Conservation (phyloP, 1,140 invertebrate species). For the Lepidostoma basale region DNA sequence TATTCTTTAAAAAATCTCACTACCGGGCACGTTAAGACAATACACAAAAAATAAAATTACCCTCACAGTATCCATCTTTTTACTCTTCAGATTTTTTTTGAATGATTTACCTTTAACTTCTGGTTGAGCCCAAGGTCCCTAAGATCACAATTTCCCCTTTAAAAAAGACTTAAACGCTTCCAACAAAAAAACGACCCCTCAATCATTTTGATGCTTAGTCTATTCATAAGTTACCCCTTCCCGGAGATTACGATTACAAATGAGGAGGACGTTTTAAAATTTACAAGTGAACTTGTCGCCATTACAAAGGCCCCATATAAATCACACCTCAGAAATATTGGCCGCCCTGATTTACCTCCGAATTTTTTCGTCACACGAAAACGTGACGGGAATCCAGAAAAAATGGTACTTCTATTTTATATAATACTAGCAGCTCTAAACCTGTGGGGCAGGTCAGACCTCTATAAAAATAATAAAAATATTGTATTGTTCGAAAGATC, state of each 20-base stretch:
- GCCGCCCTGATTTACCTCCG: constrained; percentile 5
- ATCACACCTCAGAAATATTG: not conserved
- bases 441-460: not conserved
- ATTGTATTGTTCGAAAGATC: too few relatives aligned
- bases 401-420: not conserved
- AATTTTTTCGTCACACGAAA: constrained; percentile 14
- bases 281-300: constrained; percentile 4
- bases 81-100: too few relatives aligned
- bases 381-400: not conserved
- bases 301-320: not conserved
- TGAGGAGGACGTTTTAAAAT: constrained; percentile 2
- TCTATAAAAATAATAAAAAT: too few relatives aligned
- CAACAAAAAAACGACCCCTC: not conserved
- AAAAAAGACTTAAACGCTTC: too few relatives aligned
- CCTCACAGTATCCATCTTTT: too few relatives aligned
- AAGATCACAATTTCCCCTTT: too few relatives aligned
- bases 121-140: too few relatives aligned
- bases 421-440: not conserved
- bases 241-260: not conserved
- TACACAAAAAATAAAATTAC: too few relatives aligned
- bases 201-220: not conserved
- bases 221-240: too few relatives aligned
- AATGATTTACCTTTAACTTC: too few relatives aligned
- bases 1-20: too few relatives aligned
- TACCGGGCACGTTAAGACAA: too few relatives aligned